Base-by-base conservation (phyloP, 2,113 vertebrate genomes). In the Petroica traversi region DNA sequence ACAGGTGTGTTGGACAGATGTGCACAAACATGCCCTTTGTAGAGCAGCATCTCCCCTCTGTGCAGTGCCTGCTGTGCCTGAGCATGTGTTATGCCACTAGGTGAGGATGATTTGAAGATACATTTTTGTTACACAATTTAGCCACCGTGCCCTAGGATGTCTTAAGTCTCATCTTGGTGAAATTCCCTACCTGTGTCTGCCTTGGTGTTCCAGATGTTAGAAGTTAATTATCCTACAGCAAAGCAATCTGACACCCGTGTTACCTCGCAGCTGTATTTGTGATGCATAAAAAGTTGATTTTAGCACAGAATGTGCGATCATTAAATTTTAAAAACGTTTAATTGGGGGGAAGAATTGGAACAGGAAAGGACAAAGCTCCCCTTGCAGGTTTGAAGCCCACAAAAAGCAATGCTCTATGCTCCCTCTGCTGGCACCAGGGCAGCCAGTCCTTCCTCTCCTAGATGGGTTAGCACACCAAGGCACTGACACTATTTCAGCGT, bases 391-490 rank as follows among this genome's bases (percentile, higher is more conserved):
- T n/a, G 49, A 59, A 95, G 59, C 43, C 55, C 81, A 78, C 31
- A 48, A 34, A 93, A 88, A 76, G 8, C 74, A 95, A 68, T 88
- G 97, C 91, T 82, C 86, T 64, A 80, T 95, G 93, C 98, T 97
- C 98, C 98, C 98, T 97, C 98, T 98, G 96, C 97, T 98, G 98
- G 97, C 59, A 80, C 72, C 19, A 14, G 26, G 33, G 68, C 36
- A 88, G 43, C 46, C 49, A 24, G 16, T 24, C 15, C 62, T 90
- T 69, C 57, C 54, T 61, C 48, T 64, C 31, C 6, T 14, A 18
- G 43, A 3, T 12, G 62, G 41, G 45, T 26, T 41, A 14, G 11
- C 12, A 28, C 34, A 20, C 16, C 14, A 28, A 18, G 20, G 31
- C 14, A 4, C 9, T 14, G n/a, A 24, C 12, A 3, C 9, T 49